These are phyloP conservation scores for Melanotaenia pygmaea DNA, from an alignment of 2,797 vertebrate species.

Conservation along the genomic window DNA sequence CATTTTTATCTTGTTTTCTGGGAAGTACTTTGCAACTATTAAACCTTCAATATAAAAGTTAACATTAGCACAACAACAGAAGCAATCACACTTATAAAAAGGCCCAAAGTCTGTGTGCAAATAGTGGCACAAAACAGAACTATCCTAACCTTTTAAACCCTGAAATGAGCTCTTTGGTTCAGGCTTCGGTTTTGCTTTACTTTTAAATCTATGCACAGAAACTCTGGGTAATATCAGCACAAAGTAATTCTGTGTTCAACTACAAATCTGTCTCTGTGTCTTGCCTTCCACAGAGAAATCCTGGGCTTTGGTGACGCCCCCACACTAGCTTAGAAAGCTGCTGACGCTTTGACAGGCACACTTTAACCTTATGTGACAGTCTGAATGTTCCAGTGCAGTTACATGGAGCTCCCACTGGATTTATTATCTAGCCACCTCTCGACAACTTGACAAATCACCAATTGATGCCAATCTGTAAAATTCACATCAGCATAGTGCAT, in stretches of 20 bases:
- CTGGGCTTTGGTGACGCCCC: slow-evolving; percentile 23
- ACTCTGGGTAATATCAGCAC: background rate
- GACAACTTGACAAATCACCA: slow-evolving; percentile 69
- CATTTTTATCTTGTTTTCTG: background rate
- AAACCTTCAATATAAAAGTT: background rate
- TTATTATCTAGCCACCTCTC: slow-evolving; percentile 58
- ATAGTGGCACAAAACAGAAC: too few relatives aligned
- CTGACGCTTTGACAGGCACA: slow-evolving; percentile 61
- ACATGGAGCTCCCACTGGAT: slow-evolving; percentile 46
- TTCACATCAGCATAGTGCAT: slow-evolving; percentile 53
- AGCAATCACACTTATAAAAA: background rate
- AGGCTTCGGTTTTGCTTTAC: background rate
- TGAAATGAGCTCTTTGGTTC: background rate
- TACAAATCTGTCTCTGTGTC: slow-evolving; percentile 18
- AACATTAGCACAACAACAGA: background rate
- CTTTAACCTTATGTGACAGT: slow-evolving; percentile 45
- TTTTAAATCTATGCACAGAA: slow-evolving; percentile 19
- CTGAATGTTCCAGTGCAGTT: slow-evolving; percentile 37
- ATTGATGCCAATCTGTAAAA: slow-evolving; percentile 61
- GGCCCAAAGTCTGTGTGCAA: too few relatives aligned
- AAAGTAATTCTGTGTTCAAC: slow-evolving; percentile 10
- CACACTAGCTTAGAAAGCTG: slow-evolving; percentile 34
- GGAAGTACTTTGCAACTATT: background rate
- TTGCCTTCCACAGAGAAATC: slow-evolving; percentile 28
- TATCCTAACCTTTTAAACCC: slow-evolving; percentile 19